These are phyloP conservation scores for Syngnathus acus DNA, from an alignment of 2,797 vertebrate genomes.

Conservation along the genomic window DNA sequence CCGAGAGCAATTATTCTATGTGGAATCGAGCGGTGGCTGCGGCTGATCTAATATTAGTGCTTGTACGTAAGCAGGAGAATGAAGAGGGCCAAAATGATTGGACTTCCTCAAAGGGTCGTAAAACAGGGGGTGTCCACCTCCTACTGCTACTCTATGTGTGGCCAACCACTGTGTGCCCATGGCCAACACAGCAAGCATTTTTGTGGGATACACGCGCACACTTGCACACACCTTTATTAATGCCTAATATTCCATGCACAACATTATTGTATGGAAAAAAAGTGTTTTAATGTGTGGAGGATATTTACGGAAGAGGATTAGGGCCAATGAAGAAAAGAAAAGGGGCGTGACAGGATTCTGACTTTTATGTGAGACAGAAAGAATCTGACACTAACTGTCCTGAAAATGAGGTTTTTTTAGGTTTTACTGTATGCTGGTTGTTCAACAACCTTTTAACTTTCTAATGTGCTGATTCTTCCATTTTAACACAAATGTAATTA, in stretches of 20 bases:
- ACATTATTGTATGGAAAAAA: neutral
- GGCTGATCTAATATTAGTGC: conserved; percentile 69
- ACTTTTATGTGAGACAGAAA: too few relatives aligned
- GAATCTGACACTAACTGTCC: neutral
- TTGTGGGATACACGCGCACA: conserved; percentile 36
- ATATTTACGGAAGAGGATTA: too few relatives aligned
- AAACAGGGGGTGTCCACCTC: conserved; percentile 62
- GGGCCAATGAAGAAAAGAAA: too few relatives aligned
- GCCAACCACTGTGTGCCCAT: conserved; percentile 69
- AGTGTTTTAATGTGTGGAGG: neutral
- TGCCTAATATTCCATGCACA: conserved; percentile 2
- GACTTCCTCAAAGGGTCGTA: conserved; percentile 51
- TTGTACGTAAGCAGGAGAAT: conserved; percentile 57
- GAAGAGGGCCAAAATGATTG: conserved; percentile 52
- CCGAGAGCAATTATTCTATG: conserved; percentile 70
- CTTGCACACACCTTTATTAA: neutral
- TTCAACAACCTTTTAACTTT: conserved; percentile 7
- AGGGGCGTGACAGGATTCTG: too few relatives aligned
- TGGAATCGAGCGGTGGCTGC: conserved; percentile 57
- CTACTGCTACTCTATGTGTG: conserved; percentile 70
- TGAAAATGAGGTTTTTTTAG: neutral
- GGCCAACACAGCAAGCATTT: conserved; percentile 44
- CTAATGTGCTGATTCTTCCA: conserved; percentile 2
- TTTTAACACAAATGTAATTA: neutral
- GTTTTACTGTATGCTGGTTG: neutral